These are phyloP conservation scores for Onychostoma macrolepis DNA, from an alignment of 2,113 vertebrate species.

Conservation along the genomic window DNA sequence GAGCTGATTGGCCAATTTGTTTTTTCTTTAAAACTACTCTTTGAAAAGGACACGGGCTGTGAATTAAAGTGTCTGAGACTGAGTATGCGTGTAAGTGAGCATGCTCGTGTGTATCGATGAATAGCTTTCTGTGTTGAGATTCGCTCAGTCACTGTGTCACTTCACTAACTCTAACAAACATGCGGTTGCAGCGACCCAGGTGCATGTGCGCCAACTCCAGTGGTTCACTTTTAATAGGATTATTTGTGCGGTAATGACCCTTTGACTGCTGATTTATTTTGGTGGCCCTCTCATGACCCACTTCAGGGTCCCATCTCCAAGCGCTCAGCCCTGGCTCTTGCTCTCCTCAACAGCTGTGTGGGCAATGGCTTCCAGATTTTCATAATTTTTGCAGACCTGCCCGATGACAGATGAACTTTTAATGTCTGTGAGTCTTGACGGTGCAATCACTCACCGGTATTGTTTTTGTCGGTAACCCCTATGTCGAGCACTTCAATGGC, in stretches of 20 bases:
- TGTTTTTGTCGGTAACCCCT: conserved; percentile 62
- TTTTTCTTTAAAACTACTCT: conserved; percentile 19
- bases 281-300: conserved; percentile 57
- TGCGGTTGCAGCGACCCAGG: conserved; percentile 30
- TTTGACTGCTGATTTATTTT: conserved; percentile 61
- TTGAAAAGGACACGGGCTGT: conserved; percentile 46
- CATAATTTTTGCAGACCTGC: conserved; percentile 51
- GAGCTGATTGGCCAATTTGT: conserved; percentile 51
- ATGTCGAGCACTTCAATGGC: conserved; percentile 43
- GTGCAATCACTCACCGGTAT: conserved; percentile 61
- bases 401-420: conserved; percentile 62
- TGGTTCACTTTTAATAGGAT: conserved; percentile 55
- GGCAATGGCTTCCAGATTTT: conserved; percentile 63
- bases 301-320: conserved; percentile 34
- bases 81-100: conserved; percentile 25
- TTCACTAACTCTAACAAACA: not conserved
- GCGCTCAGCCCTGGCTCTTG: not conserved
- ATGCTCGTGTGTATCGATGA: not conserved
- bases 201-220: conserved; percentile 25
- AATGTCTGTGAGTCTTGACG: conserved; percentile 58
- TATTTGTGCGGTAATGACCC: conserved; percentile 60
- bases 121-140: conserved; percentile 19
- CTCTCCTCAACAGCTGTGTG: conserved; percentile 38
- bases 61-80: conserved; percentile 7
- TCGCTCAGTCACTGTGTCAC: conserved; percentile 9